phyloP scores from a whole-genome alignment of 2,888 invertebrate species.

The Sialis lutaria region DNA sequence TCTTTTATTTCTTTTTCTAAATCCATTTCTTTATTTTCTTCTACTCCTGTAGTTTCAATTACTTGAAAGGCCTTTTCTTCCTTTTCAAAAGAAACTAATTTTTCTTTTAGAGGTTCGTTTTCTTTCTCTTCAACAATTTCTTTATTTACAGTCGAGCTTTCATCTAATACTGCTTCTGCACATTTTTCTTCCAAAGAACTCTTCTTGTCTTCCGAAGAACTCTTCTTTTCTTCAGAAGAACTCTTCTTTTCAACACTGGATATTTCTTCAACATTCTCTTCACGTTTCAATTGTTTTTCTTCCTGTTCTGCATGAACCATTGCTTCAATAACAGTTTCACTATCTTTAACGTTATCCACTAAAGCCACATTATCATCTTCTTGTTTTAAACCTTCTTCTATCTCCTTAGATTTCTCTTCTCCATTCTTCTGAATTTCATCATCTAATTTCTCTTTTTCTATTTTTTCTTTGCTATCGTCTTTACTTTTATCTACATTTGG shows the following conservation, averaged over 20 bases:
- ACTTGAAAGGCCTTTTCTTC: constrained; percentile 3
- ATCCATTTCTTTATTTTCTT: constrained; percentile 2
- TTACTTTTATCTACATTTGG: constrained; percentile 1
- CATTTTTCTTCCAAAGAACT: constrained; percentile 3
- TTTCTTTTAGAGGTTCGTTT: background rate
- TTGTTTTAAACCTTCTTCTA: constrained; percentile 23
- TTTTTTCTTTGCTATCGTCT: constrained; percentile 5
- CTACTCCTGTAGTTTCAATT: constrained; percentile 5
- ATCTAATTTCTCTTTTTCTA: constrained; percentile 15
- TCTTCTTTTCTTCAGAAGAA: constrained; percentile 1
- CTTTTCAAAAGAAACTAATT: background rate
- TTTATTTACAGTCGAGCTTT: constrained; percentile 4
- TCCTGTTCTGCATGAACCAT: constrained; percentile 33
- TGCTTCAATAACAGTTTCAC: constrained; percentile 27
- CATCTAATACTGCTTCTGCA: constrained; percentile 8
- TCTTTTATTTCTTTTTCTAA: constrained; percentile 5
- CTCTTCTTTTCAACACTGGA: constrained; percentile 7
- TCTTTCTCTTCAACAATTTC: constrained; percentile 2
- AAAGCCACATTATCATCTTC: constrained; percentile 21
- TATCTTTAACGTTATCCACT: constrained; percentile 24
- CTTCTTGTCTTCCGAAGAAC: constrained; percentile 7
- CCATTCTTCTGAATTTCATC: constrained; percentile 24
- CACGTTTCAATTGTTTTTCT: constrained; percentile 16
- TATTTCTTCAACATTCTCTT: background rate
- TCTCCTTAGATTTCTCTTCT: constrained; percentile 21